Evolutionary conservation across 2,888 invertebrate genomes (phyloP).

Genomic region (Tetragonisca angustula): DNA sequence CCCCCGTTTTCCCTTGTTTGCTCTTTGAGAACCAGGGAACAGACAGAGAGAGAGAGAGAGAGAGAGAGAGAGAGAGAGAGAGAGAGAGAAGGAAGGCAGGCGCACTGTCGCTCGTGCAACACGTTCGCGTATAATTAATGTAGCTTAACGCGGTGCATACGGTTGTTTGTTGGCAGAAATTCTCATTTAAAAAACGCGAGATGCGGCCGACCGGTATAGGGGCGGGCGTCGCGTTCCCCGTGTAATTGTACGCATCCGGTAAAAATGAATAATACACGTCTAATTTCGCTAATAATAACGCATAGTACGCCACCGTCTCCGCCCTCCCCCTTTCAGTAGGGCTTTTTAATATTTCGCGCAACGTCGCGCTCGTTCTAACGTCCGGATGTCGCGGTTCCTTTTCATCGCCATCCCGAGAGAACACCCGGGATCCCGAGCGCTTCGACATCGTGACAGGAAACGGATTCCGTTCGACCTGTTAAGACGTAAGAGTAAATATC

Average conservation of each 20-base stretch:
- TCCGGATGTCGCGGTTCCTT: not conserved
- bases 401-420: not conserved
- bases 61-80: not conserved
- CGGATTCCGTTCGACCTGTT: not conserved
- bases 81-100: not conserved
- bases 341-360: constrained; percentile 29
- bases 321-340: not conserved
- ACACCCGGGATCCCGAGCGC: not conserved
- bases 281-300: constrained; percentile 56
- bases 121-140: constrained; percentile 46
- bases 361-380: constrained; percentile 9
- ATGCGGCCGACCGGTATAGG: constrained; percentile 15
- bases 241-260: constrained; percentile 50
- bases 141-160: constrained; percentile 33
- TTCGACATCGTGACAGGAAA: not conserved
- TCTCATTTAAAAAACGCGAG: constrained; percentile 56
- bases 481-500: not conserved
- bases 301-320: constrained; percentile 4
- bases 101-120: not conserved
- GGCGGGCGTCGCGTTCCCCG: constrained; percentile 21
- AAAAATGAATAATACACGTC: constrained; percentile 58
- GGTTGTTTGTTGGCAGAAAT: constrained; percentile 53
- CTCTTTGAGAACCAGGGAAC: not conserved
- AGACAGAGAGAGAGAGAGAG: not conserved
- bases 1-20: not conserved